A percentile compares a stretch with the other conserved stretches of the same genome.
Conservation (phyloP, 2,113 vertebrate species). For the Malaclemys terrapin region DNA sequence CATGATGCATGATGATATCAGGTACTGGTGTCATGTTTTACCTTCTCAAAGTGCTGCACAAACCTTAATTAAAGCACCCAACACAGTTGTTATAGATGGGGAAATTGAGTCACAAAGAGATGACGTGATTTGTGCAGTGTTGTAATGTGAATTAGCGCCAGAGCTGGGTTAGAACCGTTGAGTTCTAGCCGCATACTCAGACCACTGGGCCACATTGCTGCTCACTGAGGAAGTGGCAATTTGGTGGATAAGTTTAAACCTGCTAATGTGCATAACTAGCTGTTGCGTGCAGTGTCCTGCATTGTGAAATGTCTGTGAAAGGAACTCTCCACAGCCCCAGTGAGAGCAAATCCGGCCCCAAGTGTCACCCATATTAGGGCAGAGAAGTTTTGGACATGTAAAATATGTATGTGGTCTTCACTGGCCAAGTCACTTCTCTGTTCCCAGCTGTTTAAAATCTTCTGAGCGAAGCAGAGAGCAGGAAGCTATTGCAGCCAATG, state of each 20-base stretch:
- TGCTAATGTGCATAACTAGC: rapidly evolving
- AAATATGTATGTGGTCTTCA: rapidly evolving
- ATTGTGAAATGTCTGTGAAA: rapidly evolving
- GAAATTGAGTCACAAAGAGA: not conserved
- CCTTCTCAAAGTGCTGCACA: rapidly evolving
- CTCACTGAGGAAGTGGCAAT: rapidly evolving
- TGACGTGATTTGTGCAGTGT: not conserved
- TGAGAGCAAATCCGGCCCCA: not conserved
- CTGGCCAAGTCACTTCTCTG: rapidly evolving
- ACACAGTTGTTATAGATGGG: not conserved
- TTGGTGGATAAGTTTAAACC: not conserved
- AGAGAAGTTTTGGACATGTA: rapidly evolving
- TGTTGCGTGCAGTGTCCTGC: not conserved
- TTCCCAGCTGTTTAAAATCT: not conserved
- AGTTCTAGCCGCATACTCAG: not conserved
- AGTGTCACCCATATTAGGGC: rapidly evolving
- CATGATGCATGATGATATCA: too few species aligned
- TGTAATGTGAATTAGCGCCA: not conserved
- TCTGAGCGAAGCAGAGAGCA: not conserved
- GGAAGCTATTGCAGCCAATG: not conserved
- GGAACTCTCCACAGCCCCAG: not conserved
- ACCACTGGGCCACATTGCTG: not conserved
- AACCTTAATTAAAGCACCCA: not conserved
- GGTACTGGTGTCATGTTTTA: not conserved
- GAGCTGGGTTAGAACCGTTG: not conserved